Base-by-base conservation (phyloP, 2,113 vertebrate species). In the Nycticryphes semicollaris region DNA sequence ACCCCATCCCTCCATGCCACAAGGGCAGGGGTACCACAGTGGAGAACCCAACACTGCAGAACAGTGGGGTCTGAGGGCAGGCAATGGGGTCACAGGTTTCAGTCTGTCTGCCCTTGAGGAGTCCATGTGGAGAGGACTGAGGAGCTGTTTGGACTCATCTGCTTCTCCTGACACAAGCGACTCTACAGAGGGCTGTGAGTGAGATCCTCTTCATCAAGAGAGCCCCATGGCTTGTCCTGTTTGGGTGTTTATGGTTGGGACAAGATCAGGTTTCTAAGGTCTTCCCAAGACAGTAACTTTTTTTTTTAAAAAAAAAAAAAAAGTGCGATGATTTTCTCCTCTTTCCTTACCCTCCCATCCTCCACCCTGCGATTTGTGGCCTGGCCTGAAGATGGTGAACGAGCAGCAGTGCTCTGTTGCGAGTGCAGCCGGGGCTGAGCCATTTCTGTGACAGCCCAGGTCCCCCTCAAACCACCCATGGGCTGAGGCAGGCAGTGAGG, bases 321-420 rank as follows among this genome's bases (percentile, higher is more conserved):
- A 39, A 39, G 39, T n/a, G n/a, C 39, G 39, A 39, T 39, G 39
- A 39, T 43, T 94, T 95, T 92, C 45, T 94, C 50, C 67, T 72
- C 25, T 87, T 85, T 80, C 82, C 50, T 59, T 67, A 87, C 72
- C 31, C 79, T 94, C 95, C 90, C 85, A 66, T 90, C 59, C 90
- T 94, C 94, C 92, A 73, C 68, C 79, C 94, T 94, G 88, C 15
- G 53, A 93, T 94, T 53, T 96, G 92, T 92, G 94, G 75, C 94
- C 96, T 95, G 88, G 88, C 94, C 94, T 96, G 94, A 96, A 94
- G 90, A 94, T 94, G 94, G 91, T 84, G 93, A 95, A 89, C 22
- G 1, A 96, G 84, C 84, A 91, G 91, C 54, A 0, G 77, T 69
- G 77, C 87, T 94, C 47, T 47, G 20, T 21, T 53, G 8, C 1